Evolutionary conservation across 2,113 vertebrate species (phyloP).

Genomic region (pig (Sus scrofa)): DNA sequence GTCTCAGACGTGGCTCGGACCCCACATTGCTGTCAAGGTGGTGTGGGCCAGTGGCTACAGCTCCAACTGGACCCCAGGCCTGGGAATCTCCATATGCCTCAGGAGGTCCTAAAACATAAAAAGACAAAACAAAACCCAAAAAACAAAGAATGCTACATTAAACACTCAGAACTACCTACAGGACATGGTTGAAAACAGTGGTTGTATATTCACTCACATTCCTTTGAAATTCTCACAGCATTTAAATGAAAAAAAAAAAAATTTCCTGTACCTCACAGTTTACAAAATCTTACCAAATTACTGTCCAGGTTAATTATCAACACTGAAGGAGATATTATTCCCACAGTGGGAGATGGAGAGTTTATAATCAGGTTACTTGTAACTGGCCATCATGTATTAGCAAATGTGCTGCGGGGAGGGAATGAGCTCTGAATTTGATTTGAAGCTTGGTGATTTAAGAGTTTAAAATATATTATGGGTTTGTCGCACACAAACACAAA

Average conservation of each 20-base stretch:
- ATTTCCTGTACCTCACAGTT: neutral
- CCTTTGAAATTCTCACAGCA: neutral
- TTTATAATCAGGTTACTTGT: neutral
- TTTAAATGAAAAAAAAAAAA: neutral
- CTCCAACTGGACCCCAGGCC: no score
- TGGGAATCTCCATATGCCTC: no score
- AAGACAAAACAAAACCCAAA: no score
- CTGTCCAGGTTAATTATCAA: neutral
- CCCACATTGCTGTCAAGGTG: no score
- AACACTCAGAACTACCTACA: neutral
- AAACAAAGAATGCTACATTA: no score
- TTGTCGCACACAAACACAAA: neutral
- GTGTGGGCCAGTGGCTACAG: no score
- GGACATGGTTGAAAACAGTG: neutral
- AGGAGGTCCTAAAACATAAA: no score
- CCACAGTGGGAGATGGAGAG: neutral
- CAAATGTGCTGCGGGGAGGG: neutral
- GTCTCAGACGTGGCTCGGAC: no score
- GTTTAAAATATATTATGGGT: neutral
- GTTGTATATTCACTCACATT: neutral
- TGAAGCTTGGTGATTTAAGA: neutral
- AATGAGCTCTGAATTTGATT: neutral
- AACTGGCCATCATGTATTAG: neutral
- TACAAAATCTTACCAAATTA: neutral
- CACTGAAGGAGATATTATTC: neutral